These are phyloP conservation scores for Pedicia rivosa DNA, from an alignment of 2,888 invertebrate species.

Conservation along the genomic window DNA sequence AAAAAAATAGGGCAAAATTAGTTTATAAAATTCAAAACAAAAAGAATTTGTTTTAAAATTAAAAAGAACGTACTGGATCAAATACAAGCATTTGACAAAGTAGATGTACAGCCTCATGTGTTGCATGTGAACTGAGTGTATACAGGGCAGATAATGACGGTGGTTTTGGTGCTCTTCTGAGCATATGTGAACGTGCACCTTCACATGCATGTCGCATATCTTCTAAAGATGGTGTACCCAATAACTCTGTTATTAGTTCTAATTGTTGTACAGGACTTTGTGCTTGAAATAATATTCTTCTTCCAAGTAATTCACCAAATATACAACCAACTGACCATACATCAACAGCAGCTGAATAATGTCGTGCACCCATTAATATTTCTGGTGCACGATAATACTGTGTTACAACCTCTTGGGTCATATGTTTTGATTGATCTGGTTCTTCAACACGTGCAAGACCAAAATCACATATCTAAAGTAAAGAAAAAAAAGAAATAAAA, in stretches of 20 bases:
- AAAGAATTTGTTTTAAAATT: no score
- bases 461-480: slow-evolving; percentile 87
- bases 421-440: slow-evolving; percentile 79
- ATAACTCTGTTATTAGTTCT: slow-evolving; percentile 91
- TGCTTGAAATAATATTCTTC: slow-evolving; percentile 95
- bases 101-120: slow-evolving; percentile 95
- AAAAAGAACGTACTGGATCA: slow-evolving; percentile 64
- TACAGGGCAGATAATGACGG: slow-evolving; percentile 81
- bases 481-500: slow-evolving; percentile 9
- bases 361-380: slow-evolving; percentile 95
- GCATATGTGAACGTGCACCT: slow-evolving; percentile 83
- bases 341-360: slow-evolving; percentile 93
- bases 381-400: slow-evolving; percentile 99
- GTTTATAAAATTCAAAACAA: neutral
- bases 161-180: slow-evolving; percentile 72
- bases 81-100: slow-evolving; percentile 95
- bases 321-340: slow-evolving; percentile 99
- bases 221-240: slow-evolving; percentile 88
- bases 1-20: neutral
- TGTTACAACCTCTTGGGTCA: slow-evolving; percentile 99
- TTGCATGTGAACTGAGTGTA: slow-evolving; percentile 82
- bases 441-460: slow-evolving; percentile 96
- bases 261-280: slow-evolving; percentile 96
- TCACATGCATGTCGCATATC: slow-evolving; percentile 98
- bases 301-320: slow-evolving; percentile 90